A percentile compares a stretch with the other conserved stretches of the same genome.
phyloP scores from a whole-genome alignment of 2,113 vertebrate genomes.

The Spilogale gracilis region DNA sequence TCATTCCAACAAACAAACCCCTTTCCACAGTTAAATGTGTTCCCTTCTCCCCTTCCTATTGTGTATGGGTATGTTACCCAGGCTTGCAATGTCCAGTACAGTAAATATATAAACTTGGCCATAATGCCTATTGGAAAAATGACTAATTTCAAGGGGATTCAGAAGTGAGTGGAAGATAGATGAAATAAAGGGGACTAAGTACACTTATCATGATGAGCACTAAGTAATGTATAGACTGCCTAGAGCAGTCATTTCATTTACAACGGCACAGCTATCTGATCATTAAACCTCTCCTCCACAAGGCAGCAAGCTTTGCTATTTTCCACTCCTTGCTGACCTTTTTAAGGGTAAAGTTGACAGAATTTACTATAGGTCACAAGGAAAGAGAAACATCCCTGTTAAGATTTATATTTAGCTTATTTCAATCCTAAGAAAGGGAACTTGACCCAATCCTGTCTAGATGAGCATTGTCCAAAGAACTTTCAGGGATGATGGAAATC shows the following conservation, averaged over 20 bases:
- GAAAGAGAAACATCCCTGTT: not conserved
- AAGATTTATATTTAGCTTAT: not conserved
- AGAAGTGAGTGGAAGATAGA: not conserved
- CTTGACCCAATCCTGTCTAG: not conserved
- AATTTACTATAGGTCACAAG: not conserved
- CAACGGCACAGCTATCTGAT: fast-evolving
- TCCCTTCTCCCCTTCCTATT: not conserved
- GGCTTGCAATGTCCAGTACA: not conserved
- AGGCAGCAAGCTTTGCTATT: not conserved
- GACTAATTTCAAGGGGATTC: not conserved
- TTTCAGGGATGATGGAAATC: not conserved
- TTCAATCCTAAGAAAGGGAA: not conserved
- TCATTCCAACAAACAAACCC: not conserved
- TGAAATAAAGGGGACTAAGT: not conserved
- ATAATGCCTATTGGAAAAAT: not conserved
- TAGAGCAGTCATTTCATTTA: not conserved
- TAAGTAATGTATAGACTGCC: not conserved
- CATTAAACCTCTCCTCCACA: not conserved
- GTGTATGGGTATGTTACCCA: not conserved
- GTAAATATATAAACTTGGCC: not conserved
- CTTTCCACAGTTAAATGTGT: not conserved
- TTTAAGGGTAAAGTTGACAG: not conserved
- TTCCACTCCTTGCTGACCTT: not conserved
- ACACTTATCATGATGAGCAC: not conserved
- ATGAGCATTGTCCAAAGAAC: not conserved